phyloP scores from a whole-genome alignment of 1,140 invertebrate genomes.

The Solen grandis region DNA sequence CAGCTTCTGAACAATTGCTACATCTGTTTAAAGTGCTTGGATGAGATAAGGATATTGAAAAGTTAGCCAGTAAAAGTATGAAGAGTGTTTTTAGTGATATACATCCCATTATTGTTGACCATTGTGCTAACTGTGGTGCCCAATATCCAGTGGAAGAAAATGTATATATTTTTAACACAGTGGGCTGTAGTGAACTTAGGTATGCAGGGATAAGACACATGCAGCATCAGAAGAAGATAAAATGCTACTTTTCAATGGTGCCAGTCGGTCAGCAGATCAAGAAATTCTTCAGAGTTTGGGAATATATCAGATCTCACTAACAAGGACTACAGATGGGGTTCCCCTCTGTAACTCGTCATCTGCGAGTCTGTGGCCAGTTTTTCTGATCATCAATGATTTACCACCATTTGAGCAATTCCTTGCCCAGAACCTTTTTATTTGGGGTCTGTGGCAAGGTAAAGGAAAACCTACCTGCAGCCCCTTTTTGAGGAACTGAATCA shows the following conservation, averaged over 20 bases:
- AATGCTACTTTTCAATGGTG: too few relatives aligned
- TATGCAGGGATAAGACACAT: too few relatives aligned
- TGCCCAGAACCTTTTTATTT: slow-evolving; percentile 22
- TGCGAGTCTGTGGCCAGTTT: slow-evolving; percentile 23
- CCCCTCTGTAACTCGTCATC: slow-evolving; percentile 3
- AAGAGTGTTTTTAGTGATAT: slow-evolving; percentile 3
- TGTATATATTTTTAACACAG: too few relatives aligned
- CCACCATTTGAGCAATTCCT: slow-evolving; percentile 11
- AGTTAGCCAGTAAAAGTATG: neutral
- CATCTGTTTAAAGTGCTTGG: neutral
- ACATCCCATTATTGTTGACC: neutral
- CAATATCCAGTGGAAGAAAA: neutral
- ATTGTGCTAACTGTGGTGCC: neutral
- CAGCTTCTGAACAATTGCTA: slow-evolving; percentile 4
- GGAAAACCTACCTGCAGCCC: slow-evolving; percentile 34
- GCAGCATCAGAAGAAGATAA: too few relatives aligned
- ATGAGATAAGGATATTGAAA: neutral
- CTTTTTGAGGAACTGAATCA: slow-evolving; percentile 10
- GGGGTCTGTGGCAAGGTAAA: slow-evolving; percentile 33
- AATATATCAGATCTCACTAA: neutral
- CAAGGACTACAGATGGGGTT: slow-evolving; percentile 3
- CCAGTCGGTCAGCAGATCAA: too few relatives aligned
- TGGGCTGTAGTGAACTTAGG: too few relatives aligned
- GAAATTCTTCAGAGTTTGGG: too few relatives aligned
- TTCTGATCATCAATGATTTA: slow-evolving; percentile 20